Evolutionary conservation across 2,113 vertebrate genomes (phyloP), one percentile per base, ranked within the genome.

Genomic region (Lucifuga dentata): DNA sequence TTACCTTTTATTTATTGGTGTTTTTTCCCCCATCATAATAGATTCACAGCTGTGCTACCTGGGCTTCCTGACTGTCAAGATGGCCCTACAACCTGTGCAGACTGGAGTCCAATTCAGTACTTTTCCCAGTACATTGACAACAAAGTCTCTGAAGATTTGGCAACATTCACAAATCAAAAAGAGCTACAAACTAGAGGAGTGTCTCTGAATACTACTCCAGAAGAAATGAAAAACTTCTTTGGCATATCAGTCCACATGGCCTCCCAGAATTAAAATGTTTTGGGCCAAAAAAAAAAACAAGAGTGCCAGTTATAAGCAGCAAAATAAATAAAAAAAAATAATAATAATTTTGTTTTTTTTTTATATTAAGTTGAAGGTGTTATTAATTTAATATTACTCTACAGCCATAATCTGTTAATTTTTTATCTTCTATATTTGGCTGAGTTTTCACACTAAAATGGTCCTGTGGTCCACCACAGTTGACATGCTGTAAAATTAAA

Each of bases 81-180:
- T 43, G 26, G 35, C 39, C 29, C 39, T 16, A 41, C 8, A 29
- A 17, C 10, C 10, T 2, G 15, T 35, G 26, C 5, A 33, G 1
- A 23, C 19, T 55, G 26, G 40, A 66, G 64, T 78, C 49, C 53
- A 23, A 46, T 77, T 41, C 68, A 76, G 13, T 77, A 66, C 64
- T 73, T 78, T 78, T 78, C 69, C 1, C 66, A 76, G 61, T 70
- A 77, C 41, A 75, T 68, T 12, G 26, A 65, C 6, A 1, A 53
- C 26, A 33, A 65, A 21, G 13, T 66, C 15, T 66, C 53, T 23
- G 35, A 65, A 46, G 45, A 64, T 46, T 26, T 73, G 24, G 50
- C 56, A 60, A 11, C 13, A 63, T 56, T 41, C 2, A 39, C 20
- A 52, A 77, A 58, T 53, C 55, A 68, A 52, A 60, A 58, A 51